Evolutionary conservation across 23 tunicate genomes (phyloP).

Genomic region (Diplosoma virens): DNA sequence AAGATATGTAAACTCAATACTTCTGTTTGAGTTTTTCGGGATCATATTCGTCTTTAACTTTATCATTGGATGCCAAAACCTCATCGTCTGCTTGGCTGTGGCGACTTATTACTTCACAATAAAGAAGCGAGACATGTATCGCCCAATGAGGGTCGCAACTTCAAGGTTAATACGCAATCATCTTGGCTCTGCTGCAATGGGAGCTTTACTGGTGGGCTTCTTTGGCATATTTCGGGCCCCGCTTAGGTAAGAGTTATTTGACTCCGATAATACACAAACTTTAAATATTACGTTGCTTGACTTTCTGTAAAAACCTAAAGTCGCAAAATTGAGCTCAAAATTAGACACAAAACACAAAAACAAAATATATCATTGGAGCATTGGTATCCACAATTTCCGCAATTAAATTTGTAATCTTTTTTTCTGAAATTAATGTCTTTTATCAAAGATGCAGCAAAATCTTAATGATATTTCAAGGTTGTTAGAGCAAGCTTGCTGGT

Average conservation of each 20-base stretch:
- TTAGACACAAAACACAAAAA: no score
- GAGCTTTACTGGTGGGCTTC: constrained; percentile 59
- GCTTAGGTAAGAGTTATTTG: constrained; percentile 75
- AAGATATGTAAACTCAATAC: constrained; percentile 48
- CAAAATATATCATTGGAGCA: no score
- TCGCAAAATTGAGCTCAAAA: no score
- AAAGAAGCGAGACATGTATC: constrained; percentile 50
- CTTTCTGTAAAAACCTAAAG: no score
- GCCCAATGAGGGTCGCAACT: constrained; percentile 63
- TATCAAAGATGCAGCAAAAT: no score
- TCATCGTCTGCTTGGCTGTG: constrained; percentile 41
- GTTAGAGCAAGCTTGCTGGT: no score
- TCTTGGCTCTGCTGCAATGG: constrained; percentile 70
- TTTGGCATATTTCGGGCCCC: constrained; percentile 76
- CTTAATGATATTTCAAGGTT: no score
- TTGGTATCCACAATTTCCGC: no score
- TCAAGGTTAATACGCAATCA: constrained; percentile 71
- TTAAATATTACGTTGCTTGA: no score
- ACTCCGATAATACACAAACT: no score
- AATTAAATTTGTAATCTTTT: no score
- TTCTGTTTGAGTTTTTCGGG: constrained; percentile 60
- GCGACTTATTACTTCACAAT: constrained; percentile 72
- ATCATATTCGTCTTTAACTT: constrained; percentile 58
- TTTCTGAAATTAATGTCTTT: no score
- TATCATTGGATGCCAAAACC: constrained; percentile 64